A percentile compares a stretch with the other conserved stretches of the same genome.
These are phyloP conservation scores for Psettodes erumei DNA, from an alignment of 2,113 vertebrate species.

Conservation along the genomic window DNA sequence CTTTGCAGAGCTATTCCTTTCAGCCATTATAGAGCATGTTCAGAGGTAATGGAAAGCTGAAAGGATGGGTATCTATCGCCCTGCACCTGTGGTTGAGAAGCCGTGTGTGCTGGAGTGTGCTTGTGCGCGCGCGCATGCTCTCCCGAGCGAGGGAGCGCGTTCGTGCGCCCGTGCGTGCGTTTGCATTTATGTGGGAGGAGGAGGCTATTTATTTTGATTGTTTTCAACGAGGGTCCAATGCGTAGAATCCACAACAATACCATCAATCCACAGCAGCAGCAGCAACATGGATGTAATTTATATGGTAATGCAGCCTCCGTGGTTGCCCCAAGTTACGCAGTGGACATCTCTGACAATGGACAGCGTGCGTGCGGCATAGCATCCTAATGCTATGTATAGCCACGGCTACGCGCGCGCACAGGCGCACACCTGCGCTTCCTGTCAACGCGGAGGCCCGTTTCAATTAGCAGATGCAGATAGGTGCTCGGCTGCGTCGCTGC, in stretches of 20 bases:
- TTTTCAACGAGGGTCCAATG: constrained; percentile 74
- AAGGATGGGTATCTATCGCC: constrained; percentile 40
- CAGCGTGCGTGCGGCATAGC: constrained; percentile 58
- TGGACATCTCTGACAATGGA: constrained; percentile 76
- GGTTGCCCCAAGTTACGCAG: constrained; percentile 68
- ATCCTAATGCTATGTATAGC: constrained; percentile 67
- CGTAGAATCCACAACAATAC: constrained; percentile 80
- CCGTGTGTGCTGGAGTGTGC: constrained; percentile 15
- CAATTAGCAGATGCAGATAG: constrained; percentile 68
- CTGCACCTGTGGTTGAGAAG: constrained; percentile 54
- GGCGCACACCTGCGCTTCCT: constrained; percentile 5
- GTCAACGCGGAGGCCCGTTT: constrained; percentile 59
- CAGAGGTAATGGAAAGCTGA: constrained; percentile 54
- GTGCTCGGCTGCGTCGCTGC: constrained; percentile 18
- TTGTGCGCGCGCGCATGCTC: background rate
- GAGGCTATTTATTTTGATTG: constrained; percentile 79
- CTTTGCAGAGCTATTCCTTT: constrained; percentile 45
- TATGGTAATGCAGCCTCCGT: constrained; percentile 81
- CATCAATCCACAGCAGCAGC: constrained; percentile 79
- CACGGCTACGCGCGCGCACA: constrained; percentile 11
- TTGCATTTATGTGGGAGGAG: constrained; percentile 67
- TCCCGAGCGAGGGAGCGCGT: constrained; percentile 16
- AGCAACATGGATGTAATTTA: constrained; percentile 84
- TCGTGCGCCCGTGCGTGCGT: constrained; percentile 17
- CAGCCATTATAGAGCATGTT: constrained; percentile 50